Percentiles rank a stretch among this genome's conserved stretches.
These are phyloP conservation scores for Rhagophthalmus giganteus DNA, from an alignment of 2,888 invertebrate genomes.

Conservation along the genomic window DNA sequence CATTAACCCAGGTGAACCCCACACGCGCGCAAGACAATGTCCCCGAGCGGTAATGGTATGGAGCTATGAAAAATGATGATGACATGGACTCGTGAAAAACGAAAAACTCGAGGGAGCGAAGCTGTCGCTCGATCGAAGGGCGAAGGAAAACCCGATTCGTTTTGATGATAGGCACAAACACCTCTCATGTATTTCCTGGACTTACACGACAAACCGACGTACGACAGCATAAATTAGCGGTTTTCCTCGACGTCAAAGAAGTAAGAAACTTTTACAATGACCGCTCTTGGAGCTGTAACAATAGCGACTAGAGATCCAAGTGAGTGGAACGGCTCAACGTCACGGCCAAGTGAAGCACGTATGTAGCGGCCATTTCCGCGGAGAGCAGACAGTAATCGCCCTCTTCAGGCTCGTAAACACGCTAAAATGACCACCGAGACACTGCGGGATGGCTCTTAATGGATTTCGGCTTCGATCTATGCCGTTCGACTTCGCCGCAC, in stretches of 20 bases:
- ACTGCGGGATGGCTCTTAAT: slow-evolving; percentile 53
- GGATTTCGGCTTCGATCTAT: slow-evolving; percentile 49
- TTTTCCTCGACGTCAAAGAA: slow-evolving; percentile 33
- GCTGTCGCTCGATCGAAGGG: slow-evolving; percentile 25
- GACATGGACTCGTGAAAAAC: slow-evolving; percentile 51
- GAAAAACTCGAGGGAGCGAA: slow-evolving; percentile 46
- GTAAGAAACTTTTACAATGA: slow-evolving; percentile 35
- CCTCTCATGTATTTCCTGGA: slow-evolving; percentile 1
- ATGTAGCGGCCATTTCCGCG: slow-evolving; percentile 52
- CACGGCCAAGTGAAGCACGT: slow-evolving; percentile 46
- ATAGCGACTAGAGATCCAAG: slow-evolving; percentile 44
- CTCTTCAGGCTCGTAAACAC: slow-evolving; percentile 56
- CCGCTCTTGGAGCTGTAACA: slow-evolving; percentile 38
- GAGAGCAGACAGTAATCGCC: slow-evolving; percentile 54
- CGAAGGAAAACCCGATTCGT: slow-evolving; percentile 18
- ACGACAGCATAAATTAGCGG: slow-evolving; percentile 36
- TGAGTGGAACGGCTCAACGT: slow-evolving; percentile 49
- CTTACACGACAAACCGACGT: neutral
- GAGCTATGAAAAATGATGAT: slow-evolving; percentile 56
- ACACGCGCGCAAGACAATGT: slow-evolving; percentile 50
- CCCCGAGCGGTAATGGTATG: slow-evolving; percentile 54
- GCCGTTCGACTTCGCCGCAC: slow-evolving; percentile 33
- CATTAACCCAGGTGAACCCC: slow-evolving; percentile 57
- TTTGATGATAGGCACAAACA: slow-evolving; percentile 16
- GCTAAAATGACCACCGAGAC: slow-evolving; percentile 54